A percentile compares a stretch with the other conserved stretches of the same genome.
Evolutionary conservation across 1,140 invertebrate species (phyloP).

Genomic region (Drosophila aff.): DNA sequence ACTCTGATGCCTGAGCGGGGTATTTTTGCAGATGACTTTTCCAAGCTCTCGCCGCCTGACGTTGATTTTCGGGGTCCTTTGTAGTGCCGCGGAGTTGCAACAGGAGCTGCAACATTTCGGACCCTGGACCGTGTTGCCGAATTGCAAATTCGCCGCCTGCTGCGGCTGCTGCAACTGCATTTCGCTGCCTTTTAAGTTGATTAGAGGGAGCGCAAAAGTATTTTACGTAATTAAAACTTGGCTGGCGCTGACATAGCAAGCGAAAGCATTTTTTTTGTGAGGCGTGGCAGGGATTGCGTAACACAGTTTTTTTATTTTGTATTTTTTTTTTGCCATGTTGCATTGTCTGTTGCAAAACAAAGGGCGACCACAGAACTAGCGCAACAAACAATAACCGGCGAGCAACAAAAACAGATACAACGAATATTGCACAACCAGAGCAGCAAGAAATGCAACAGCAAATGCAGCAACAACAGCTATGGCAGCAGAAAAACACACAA

Average conservation of each 20-base stretch:
- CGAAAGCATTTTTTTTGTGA: slow-evolving; percentile 26
- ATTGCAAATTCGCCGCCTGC: slow-evolving; percentile 55
- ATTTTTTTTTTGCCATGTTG: slow-evolving; percentile 23
- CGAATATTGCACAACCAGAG: slow-evolving; percentile 43
- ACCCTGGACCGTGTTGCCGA: slow-evolving; percentile 59
- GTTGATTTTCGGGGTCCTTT: slow-evolving; percentile 16
- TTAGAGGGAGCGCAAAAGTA: slow-evolving; percentile 76
- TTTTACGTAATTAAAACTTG: slow-evolving; percentile 84
- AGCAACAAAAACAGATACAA: slow-evolving; percentile 22
- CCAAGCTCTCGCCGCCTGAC: slow-evolving; percentile 1
- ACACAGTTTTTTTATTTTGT: slow-evolving; percentile 5
- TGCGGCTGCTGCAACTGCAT: slow-evolving; percentile 22
- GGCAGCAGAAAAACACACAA: slow-evolving; percentile 16
- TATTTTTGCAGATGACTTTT: slow-evolving; percentile 29
- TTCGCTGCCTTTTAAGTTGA: slow-evolving; percentile 72
- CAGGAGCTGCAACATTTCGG: slow-evolving; percentile 49
- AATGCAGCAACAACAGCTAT: neutral
- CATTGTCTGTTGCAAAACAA: slow-evolving; percentile 74
- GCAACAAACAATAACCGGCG: slow-evolving; percentile 66
- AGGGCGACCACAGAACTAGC: slow-evolving; percentile 73
- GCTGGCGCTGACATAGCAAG: slow-evolving; percentile 52
- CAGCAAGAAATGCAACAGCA: slow-evolving; percentile 31
- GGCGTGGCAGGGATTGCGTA: slow-evolving; percentile 24
- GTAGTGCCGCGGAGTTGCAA: slow-evolving; percentile 39
- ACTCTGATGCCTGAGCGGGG: neutral